Conservation (phyloP, 1,140 invertebrate species). For the Diploscapter pachys region DNA sequence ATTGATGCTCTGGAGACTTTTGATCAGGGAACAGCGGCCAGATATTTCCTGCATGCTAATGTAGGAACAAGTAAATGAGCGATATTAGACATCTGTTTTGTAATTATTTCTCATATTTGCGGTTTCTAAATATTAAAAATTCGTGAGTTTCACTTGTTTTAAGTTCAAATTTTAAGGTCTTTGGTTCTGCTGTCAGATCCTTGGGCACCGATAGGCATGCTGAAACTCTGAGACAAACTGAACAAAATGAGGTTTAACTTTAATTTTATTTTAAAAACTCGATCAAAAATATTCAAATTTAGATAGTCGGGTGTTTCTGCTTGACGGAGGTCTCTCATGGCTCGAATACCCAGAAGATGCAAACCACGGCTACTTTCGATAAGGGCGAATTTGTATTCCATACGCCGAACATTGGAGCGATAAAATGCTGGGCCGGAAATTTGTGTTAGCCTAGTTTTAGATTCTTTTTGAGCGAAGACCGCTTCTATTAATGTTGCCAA, state of each 20-base stretch:
- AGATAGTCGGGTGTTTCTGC: constrained; percentile 77
- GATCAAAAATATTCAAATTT: constrained; percentile 32
- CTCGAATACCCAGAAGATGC: constrained; percentile 83
- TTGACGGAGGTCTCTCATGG: constrained; percentile 90
- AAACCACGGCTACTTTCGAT: constrained; percentile 84
- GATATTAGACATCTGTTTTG: neutral
- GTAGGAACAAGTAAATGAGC: constrained; percentile 1
- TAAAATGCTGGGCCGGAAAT: constrained; percentile 90
- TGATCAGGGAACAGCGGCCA: constrained; percentile 69
- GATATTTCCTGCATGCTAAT: constrained; percentile 52
- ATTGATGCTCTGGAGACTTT: constrained; percentile 68
- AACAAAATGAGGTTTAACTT: constrained; percentile 60
- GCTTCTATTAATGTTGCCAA: too few species aligned
- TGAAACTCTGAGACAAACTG: constrained; percentile 70
- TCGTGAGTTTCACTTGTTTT: neutral
- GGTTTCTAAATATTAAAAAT: constrained; percentile 2
- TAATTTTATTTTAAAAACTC: constrained; percentile 10
- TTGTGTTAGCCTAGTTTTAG: constrained; percentile 65
- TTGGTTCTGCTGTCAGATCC: constrained; percentile 31
- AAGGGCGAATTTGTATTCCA: constrained; percentile 80
- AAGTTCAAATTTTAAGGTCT: constrained; percentile 30
- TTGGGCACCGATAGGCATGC: constrained; percentile 75
- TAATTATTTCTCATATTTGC: neutral
- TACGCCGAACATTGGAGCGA: constrained; percentile 86
- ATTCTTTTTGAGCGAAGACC: neutral